Percentiles rank a stretch among this genome's conserved stretches.
Evolutionary conservation across 2,888 invertebrate genomes (phyloP).

Genomic region (Axea sp.): DNA sequence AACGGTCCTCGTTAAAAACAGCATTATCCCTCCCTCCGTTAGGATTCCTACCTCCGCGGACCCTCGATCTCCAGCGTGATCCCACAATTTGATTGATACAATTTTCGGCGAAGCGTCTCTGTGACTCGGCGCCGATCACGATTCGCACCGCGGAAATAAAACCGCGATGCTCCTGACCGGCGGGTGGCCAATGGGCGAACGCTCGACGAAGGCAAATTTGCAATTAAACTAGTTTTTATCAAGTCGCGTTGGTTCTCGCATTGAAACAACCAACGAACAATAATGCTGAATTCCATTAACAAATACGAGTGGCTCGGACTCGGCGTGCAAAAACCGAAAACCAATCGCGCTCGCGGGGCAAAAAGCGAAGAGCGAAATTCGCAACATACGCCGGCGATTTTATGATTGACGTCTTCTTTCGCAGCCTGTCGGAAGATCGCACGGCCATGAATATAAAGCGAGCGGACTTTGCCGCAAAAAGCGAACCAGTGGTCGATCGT

Average conservation of each 20-base stretch:
- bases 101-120: slow-evolving; percentile 40
- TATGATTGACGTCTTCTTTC: slow-evolving; percentile 42
- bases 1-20: slow-evolving; percentile 59
- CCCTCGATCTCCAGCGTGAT: slow-evolving; percentile 29
- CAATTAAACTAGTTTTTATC: slow-evolving; percentile 15
- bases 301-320: slow-evolving; percentile 1
- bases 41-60: slow-evolving; percentile 45
- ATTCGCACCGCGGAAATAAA: too few species aligned
- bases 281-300: slow-evolving; percentile 22
- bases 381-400: slow-evolving; percentile 22
- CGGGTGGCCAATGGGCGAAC: too few species aligned
- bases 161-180: too few species aligned
- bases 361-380: slow-evolving; percentile 22
- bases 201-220: slow-evolving; percentile 5
- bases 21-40: slow-evolving; percentile 57
- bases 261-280: slow-evolving; percentile 12
- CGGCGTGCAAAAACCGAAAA: slow-evolving; percentile 12
- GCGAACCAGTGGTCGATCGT: slow-evolving; percentile 15
- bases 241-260: slow-evolving; percentile 1
- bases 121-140: too few species aligned
- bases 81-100: slow-evolving; percentile 46
- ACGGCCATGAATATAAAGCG: slow-evolving; percentile 28
- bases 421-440: slow-evolving; percentile 18
- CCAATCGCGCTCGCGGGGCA: slow-evolving; percentile 12
- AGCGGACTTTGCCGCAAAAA: slow-evolving; percentile 14